Percentiles rank a stretch among this genome's conserved stretches.
phyloP scores from a whole-genome alignment of 2,113 vertebrate species.

The Dicaeum eximium region DNA sequence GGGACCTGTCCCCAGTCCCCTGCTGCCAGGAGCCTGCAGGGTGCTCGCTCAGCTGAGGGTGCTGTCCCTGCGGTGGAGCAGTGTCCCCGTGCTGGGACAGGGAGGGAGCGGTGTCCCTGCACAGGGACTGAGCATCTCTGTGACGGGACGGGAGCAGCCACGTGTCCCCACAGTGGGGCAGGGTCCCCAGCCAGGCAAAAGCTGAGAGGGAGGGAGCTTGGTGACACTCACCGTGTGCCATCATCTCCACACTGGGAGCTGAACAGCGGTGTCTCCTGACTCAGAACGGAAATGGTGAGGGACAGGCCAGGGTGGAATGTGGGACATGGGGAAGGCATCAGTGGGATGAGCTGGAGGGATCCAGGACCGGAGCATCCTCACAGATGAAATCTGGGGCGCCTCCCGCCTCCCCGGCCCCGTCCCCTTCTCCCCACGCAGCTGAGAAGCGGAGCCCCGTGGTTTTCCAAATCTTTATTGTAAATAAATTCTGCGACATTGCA shows the following conservation, averaged over 20 bases:
- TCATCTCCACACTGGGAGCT: rapidly evolving
- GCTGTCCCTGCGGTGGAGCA: neutral
- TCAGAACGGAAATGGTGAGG: neutral
- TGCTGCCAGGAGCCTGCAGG: neutral
- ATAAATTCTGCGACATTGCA: conserved; percentile 20
- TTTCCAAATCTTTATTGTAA: conserved; percentile 60
- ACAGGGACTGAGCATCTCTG: neutral
- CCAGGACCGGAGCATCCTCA: neutral
- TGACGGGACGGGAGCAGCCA: rapidly evolving
- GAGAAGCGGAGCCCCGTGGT: neutral
- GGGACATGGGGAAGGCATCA: rapidly evolving
- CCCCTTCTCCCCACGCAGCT: rapidly evolving
- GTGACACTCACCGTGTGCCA: rapidly evolving
- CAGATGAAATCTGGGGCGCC: rapidly evolving
- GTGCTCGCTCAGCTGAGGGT: neutral
- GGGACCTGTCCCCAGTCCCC: rapidly evolving
- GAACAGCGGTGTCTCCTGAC: neutral
- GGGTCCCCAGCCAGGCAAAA: rapidly evolving
- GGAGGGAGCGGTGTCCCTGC: neutral
- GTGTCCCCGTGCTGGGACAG: neutral
- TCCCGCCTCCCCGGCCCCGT: rapidly evolving
- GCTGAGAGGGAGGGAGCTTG: rapidly evolving
- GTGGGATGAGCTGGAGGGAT: neutral
- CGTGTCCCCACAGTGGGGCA: rapidly evolving
- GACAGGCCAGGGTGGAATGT: rapidly evolving